Evolutionary conservation across 2,113 vertebrate genomes (phyloP).

Genomic region (Dascyllus trimaculatus): DNA sequence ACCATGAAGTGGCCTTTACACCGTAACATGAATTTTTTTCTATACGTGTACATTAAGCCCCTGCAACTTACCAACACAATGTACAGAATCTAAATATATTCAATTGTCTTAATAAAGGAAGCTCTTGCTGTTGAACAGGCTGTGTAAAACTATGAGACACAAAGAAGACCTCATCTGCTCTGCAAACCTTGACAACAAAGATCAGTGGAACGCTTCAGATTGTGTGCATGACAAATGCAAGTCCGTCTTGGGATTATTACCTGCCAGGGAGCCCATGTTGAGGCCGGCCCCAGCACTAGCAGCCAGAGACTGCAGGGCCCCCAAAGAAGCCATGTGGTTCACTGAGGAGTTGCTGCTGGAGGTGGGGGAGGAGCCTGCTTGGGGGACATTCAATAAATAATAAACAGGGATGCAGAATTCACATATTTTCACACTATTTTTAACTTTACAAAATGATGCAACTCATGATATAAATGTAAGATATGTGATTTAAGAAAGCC

Average conservation of each 20-base stretch:
- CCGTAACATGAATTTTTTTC: not conserved
- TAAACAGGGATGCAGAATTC: not conserved
- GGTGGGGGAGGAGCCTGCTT: slow-evolving; percentile 94
- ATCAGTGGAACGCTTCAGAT: too few relatives aligned
- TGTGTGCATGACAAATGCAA: not conserved
- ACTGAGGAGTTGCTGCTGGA: slow-evolving; percentile 94
- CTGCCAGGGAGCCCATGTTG: slow-evolving; percentile 96
- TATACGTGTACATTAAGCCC: not conserved
- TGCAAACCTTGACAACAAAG: too few relatives aligned
- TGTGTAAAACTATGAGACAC: too few relatives aligned
- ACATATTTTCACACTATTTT: not conserved
- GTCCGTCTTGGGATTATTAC: slow-evolving; percentile 69
- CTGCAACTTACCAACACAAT: too few relatives aligned
- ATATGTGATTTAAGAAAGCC: not conserved
- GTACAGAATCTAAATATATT: not conserved
- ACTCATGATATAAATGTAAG: not conserved
- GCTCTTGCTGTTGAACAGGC: too few relatives aligned
- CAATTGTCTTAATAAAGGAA: too few relatives aligned
- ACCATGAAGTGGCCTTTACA: not conserved
- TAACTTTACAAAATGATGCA: not conserved
- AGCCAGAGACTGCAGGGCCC: slow-evolving; percentile 94
- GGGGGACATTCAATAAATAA: not conserved
- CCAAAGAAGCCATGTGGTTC: slow-evolving; percentile 96
- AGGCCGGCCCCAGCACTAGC: slow-evolving; percentile 93
- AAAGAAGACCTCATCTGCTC: too few relatives aligned